These are phyloP conservation scores for Crenichthys baileyi DNA, from an alignment of 2,797 vertebrate genomes.

Conservation along the genomic window DNA sequence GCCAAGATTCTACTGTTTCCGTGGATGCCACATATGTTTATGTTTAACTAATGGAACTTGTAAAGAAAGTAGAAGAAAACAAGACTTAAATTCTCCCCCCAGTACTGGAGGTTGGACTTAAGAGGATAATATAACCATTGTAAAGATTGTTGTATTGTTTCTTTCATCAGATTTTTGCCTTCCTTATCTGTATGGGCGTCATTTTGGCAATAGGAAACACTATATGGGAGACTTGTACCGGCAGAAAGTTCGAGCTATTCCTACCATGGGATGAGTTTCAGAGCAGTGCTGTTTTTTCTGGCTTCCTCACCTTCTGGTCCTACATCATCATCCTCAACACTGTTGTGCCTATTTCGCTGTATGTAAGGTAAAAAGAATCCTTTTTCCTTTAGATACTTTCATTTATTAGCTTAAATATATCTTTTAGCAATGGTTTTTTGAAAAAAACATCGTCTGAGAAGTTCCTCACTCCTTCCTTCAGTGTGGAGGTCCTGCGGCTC, in stretches of 20 bases:
- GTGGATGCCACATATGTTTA: too few species aligned
- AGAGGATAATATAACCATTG: not conserved
- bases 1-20: too few species aligned
- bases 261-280: conserved; percentile 82
- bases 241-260: conserved; percentile 87
- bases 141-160: not conserved
- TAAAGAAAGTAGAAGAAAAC: too few species aligned
- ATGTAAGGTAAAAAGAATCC: conserved; percentile 86
- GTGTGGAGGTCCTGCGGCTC: conserved; percentile 91
- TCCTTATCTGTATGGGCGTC: conserved; percentile 91
- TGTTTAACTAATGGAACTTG: too few species aligned
- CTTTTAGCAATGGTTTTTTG: not conserved
- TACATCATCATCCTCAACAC: conserved; percentile 97
- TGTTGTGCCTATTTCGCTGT: conserved; percentile 93
- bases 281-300: conserved; percentile 84
- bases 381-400: not conserved
- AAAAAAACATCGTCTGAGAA: not conserved
- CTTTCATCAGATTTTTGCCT: conserved; percentile 88
- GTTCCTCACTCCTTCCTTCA: conserved; percentile 52
- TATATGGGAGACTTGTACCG: conserved; percentile 89
- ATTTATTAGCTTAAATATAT: not conserved
- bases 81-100: too few species aligned
- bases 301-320: conserved; percentile 94
- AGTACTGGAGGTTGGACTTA: too few species aligned
- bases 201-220: conserved; percentile 91